Evolutionary conservation across 2,797 vertebrate genomes (phyloP), one percentile per base, ranked within the genome.

Genomic region (Pantherophis alleghaniensis): DNA sequence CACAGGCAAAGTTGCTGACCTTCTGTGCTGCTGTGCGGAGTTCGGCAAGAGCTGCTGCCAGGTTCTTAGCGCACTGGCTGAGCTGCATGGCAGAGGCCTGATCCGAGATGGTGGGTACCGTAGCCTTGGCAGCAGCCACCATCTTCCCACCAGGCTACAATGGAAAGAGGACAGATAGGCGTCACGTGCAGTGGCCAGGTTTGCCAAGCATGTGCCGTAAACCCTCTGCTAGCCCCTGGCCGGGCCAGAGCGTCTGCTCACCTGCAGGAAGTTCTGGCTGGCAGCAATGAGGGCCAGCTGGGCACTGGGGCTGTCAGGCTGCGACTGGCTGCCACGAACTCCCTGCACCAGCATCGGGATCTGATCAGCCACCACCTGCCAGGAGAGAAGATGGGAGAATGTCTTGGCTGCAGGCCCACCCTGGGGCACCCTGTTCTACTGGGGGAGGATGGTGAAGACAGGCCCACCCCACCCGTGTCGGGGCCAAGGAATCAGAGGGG

Each of bases 51-150:
- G 99, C 98, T 0, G 97, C 97, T 0, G 98, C 98, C 92, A 99
- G 97, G 97, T 99, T 99, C 97, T 99, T 99, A 57, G 99, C 99
- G 92, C 99, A 99, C 95, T 99, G 99, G 96, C 99, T 99, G 95
- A 99, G 99, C 96, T 99, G 99, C 99, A 99, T 99, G 1, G 99
- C 99, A 0, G 99, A 99, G 1, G 99, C 99, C 96, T 99, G 99
- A 97, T 99, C 99, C 0, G 98, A 97, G 95, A 99, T 98, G 57
- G 99, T 99, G 59, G 99, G 99, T 74, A 99, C 98, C 0, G 99
- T 99, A 88, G 99, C 98, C 95, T 99, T 99, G 63, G 99, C 98
- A 2, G 99, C 99, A 0, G 99, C 98, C 61, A 99, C 99, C 99
- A 99, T 99, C 97, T 99, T 99, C 7, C 99, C 98, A 88, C 99